Base-by-base conservation (phyloP, 2,888 invertebrate genomes). In the Rhyacophila evoluta region DNA sequence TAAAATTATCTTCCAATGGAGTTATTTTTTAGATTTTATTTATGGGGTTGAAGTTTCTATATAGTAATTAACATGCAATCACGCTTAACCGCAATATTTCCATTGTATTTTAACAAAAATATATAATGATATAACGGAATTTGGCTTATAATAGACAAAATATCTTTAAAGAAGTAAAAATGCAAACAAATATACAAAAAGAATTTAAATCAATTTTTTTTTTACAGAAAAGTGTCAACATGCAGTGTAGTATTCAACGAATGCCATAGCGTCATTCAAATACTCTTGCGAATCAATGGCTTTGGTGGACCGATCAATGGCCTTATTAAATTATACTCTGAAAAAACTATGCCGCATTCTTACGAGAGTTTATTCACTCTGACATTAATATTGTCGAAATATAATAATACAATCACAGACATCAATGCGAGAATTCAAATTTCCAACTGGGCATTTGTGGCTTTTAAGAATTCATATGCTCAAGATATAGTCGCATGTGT, bases 311-410 rank as follows among this genome's bases (percentile, higher is more conserved):
- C 85, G 55, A 84, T 86, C 5, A 85, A 87, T 79, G 85, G 87
- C 2, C 82, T 89, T n/a, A 83, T 88, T 19, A 86, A 87, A 82
- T 83, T 88, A 27, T 89, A 89, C 78, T 84, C 85, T 15, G 89
- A 89, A 75, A 87, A 86, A 80, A 87, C 86, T 72, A 88, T 89
- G 86, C 87, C 88, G 1, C 85, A 87, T 2, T 87, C 86, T 15
- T 84, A 84, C 37, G 79, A 84, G 33, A 88, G 87, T 81, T 83
- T 89, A 1, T 83, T 80, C 33, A 89, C 89, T 2, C 82, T 90
- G 19, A 86, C 84, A 74, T 81, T 82, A 38, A 77, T 88, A 15
- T 85, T 87, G 70, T 81, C 85, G 68, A 86, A 85, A 79, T 88
- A 87, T 83, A 89, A 86, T 80, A 87, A 84, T 79, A 88, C 87